Conservation (phyloP, 1,140 invertebrate species). For the Liolophura sinensis region DNA sequence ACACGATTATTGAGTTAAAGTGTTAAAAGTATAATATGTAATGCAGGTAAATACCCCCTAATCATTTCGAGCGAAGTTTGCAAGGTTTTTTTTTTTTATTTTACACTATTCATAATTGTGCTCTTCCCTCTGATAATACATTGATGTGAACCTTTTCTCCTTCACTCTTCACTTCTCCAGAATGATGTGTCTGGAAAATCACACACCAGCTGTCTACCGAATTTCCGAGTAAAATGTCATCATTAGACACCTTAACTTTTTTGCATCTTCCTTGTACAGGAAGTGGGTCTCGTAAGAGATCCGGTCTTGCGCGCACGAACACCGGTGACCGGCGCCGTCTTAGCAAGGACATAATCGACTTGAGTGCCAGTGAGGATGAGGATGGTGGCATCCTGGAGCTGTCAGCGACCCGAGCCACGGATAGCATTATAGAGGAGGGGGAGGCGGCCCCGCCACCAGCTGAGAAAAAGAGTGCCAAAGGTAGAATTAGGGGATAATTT, state of each 20-base stretch:
- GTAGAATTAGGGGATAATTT: not conserved
- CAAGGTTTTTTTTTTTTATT: not conserved
- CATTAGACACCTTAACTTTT: no score
- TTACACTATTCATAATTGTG: not conserved
- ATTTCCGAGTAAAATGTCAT: no score
- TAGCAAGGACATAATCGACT: constrained; percentile 11
- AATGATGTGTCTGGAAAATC: no score
- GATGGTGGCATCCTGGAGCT: constrained; percentile 41
- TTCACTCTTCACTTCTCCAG: no score
- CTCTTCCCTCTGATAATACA: not conserved
- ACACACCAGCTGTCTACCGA: no score
- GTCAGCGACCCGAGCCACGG: constrained; percentile 36
- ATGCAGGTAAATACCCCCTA: not conserved
- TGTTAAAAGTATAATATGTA: not conserved
- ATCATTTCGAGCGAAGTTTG: not conserved
- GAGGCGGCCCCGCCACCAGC: not conserved
- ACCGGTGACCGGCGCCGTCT: constrained; percentile 4
- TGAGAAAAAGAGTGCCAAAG: not conserved
- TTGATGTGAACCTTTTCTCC: no score
- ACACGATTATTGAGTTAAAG: no score
- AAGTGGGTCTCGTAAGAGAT: no score
- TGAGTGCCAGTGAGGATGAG: constrained; percentile 37
- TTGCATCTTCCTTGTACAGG: no score
- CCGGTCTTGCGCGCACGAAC: no score
- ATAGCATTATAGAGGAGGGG: constrained; percentile 29